Conservation (phyloP, 2,888 invertebrate species). For the Mycalesis mineus region DNA sequence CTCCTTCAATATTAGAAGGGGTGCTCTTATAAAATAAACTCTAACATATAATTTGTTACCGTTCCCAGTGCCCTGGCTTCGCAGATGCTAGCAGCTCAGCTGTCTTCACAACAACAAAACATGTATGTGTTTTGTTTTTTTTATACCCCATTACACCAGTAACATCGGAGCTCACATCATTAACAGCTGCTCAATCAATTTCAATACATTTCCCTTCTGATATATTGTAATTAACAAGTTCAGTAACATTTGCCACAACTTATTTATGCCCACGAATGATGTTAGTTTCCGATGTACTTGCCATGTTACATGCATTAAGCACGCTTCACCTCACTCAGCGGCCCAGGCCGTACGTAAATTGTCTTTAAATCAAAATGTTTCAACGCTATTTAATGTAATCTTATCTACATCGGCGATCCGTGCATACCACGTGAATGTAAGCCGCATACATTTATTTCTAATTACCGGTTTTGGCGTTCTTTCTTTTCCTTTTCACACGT, state of each 20-base stretch:
- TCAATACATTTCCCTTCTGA: not conserved
- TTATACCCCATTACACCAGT: conserved; percentile 45
- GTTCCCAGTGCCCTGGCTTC: conserved; percentile 97
- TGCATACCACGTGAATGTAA: conserved; percentile 69
- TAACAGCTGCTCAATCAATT: conserved; percentile 7
- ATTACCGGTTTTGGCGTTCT: conserved; percentile 71
- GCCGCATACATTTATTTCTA: conserved; percentile 73
- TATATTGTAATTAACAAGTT: not conserved
- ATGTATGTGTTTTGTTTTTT: conserved; percentile 87
- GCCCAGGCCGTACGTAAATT: conserved; percentile 61
- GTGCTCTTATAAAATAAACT: conserved; percentile 47
- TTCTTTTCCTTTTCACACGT: conserved; percentile 75
- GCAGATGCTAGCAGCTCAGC: conserved; percentile 96
- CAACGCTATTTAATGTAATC: conserved; percentile 74
- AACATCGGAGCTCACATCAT: conserved; percentile 45
- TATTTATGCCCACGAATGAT: conserved; percentile 32
- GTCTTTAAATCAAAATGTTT: conserved; percentile 78
- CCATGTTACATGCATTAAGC: conserved; percentile 61
- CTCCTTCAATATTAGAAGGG: conserved; percentile 37
- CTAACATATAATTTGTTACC: conserved; percentile 76
- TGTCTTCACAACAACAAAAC: conserved; percentile 94
- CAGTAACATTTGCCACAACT: not conserved
- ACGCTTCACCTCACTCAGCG: conserved; percentile 63
- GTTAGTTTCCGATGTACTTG: conserved; percentile 65
- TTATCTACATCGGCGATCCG: conserved; percentile 71